Percentiles rank a stretch among this genome's conserved stretches.
These are phyloP conservation scores for Nesogale talazaci DNA, from an alignment of 2,113 vertebrate species.

Conservation along the genomic window DNA sequence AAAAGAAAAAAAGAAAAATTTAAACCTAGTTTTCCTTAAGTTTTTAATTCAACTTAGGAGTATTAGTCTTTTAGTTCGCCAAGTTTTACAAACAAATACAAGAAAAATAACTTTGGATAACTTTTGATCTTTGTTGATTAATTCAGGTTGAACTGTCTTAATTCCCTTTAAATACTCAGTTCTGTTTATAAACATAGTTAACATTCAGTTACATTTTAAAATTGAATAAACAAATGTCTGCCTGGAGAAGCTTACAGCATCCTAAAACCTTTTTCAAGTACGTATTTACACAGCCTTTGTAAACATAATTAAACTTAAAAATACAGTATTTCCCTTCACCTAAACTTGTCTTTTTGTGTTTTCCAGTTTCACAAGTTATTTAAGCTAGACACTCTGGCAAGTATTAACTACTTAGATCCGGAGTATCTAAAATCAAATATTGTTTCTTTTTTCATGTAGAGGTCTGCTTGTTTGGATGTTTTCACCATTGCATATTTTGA, in stretches of 20 bases:
- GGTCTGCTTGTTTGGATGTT: neutral
- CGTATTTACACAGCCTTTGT: neutral
- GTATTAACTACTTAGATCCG: neutral
- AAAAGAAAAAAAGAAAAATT: too few relatives aligned
- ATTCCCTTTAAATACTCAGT: constrained; percentile 16
- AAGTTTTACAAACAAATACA: constrained; percentile 43
- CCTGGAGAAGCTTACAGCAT: neutral
- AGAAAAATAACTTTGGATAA: neutral
- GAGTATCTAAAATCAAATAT: neutral
- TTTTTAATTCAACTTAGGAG: constrained; percentile 38
- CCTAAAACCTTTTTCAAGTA: neutral
- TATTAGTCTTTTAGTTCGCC: constrained; percentile 4
- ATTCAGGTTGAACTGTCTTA: constrained; percentile 21
- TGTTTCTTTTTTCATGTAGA: neutral
- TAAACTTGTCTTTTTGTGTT: constrained; percentile 13
- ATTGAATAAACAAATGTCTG: constrained; percentile 12
- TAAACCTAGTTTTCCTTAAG: constrained; percentile 24
- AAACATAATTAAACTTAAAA: constrained; percentile 39
- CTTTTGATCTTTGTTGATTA: constrained; percentile 36
- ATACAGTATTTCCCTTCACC: neutral
- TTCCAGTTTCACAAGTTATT: constrained; percentile 1
- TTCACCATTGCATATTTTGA: neutral
- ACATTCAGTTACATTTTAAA: constrained; percentile 40
- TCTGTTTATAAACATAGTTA: constrained; percentile 47
- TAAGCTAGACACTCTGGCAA: neutral